Evolutionary conservation across 2,888 invertebrate genomes (phyloP), one percentile per base, ranked within the genome.

Genomic region (Melangyna quadrimaculata): DNA sequence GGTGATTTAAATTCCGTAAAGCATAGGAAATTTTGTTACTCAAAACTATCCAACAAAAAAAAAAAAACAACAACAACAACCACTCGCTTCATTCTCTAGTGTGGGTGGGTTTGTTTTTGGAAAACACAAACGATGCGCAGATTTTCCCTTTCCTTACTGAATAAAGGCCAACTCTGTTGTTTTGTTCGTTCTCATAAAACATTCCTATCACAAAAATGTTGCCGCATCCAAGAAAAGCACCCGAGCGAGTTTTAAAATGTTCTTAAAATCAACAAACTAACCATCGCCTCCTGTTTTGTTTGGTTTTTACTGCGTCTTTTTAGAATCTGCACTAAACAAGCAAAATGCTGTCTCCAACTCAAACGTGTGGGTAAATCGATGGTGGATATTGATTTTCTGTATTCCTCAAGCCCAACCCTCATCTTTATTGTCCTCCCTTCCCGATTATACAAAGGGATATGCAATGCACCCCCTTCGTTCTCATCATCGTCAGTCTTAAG

Each of bases 341-440:
- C 53, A 61, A 10, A 27, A 2, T 61, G 8, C 17, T 24, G 35
- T 55, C 55, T 65, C 43, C 55, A 22, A 27, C 24, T 40, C 0
- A 0, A 37, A 7, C 7, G 59, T 17, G 9, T 61, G 35, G 48
- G 1, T 7, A n/a, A n/a, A 83, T 78, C 70, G 83, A 70, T 70
- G 78, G 22, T 57, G 70, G 37, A 70, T 78, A 83, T 83, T 74
- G 83, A 83, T 83, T 83, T 83, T 83, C 55, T 57, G 48, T 27
- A n/a, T 70, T 61, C 19, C 53, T 19, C 19, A 27, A 19, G 24
- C 9, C 27, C 40, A 57, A 74, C 83, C 70, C 70, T 63, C 81
- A 51, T 69, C 48, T 35, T 53, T 48, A 29, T 40, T 24, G 43
- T n/a, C 55, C 22, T n/a, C n/a, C 48, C 43, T 57, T 75, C 7